Base-by-base conservation (phyloP, 2,797 vertebrate species). In the Valencia hispanica region DNA sequence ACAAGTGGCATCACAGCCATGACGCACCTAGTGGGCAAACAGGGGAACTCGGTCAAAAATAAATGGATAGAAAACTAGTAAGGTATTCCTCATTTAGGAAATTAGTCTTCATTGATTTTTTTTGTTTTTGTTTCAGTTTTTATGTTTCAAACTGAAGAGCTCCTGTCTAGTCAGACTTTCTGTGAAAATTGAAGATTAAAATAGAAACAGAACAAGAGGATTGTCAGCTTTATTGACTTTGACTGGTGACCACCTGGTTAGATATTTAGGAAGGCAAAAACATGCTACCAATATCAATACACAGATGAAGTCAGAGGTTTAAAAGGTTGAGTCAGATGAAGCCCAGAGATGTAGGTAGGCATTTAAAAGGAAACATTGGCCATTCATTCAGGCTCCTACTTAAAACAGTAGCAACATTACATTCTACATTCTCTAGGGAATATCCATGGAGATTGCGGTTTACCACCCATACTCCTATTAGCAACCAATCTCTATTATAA, bases 1-100 rank as follows among this genome's bases (percentile, higher is more conserved):
- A 74, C 96, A 97, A 0, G 98, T 99, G 0, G 98, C 94, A 84
- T 99, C 98, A 82, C 98, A 99, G 74, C 98, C 98, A 34, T 99
- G 98, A 75, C 98, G 96, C 36, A 99, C 98, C 98, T 99, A 78
- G 32, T 17, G n/a, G 20, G 45, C 7, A 25, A 22, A 32, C n/a
- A 55, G 15, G 72, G 72, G 9, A 51, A 8, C 22, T 12, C 5
- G 12, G 8, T 25, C 6, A 39, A 11, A 36, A 39, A 36, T 1
- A 59, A 15, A 32, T 30, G 1, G 18, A 10, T 43, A 43, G 18
- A 22, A 48, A 14, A 5, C 43, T 5, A 59, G 30, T 17, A 59
- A 32, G 30, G 15, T 17, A 5, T 32, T 18, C 0, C 5, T n/a
- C n/a, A n/a, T n/a, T n/a, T n/a, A n/a, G n/a, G n/a, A n/a, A n/a